Conservation (phyloP, 1,140 invertebrate species). For the Drosophila obscura region DNA sequence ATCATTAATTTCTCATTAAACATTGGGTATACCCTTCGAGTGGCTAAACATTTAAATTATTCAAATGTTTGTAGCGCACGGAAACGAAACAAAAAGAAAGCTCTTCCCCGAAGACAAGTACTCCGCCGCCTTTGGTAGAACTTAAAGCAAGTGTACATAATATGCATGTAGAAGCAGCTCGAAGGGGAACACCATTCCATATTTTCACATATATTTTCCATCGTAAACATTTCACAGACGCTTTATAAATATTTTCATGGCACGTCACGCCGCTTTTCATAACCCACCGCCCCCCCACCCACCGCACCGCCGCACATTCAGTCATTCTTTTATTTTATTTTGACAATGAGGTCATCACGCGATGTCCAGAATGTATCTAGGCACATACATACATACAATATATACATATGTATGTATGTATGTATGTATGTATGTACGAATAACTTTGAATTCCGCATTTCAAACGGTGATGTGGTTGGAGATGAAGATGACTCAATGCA, state of each 20-base stretch:
- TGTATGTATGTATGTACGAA: not conserved
- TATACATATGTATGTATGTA: not conserved
- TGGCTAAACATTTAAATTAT: too few species aligned
- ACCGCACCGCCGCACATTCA: too few species aligned
- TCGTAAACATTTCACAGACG: conserved; percentile 7
- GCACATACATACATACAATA: not conserved
- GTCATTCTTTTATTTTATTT: conserved; percentile 10
- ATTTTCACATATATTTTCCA: conserved; percentile 7
- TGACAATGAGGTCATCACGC: conserved; percentile 47
- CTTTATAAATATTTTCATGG: conserved; percentile 12
- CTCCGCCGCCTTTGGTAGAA: too few species aligned
- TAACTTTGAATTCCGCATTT: conserved; percentile 57
- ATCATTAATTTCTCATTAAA: too few species aligned
- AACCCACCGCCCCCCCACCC: too few species aligned
- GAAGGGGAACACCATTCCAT: not conserved
- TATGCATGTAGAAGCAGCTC: too few species aligned
- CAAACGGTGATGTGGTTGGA: conserved; percentile 12
- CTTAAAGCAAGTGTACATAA: too few species aligned
- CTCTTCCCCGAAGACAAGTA: too few species aligned
- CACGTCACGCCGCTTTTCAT: conserved; percentile 9
- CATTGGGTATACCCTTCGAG: too few species aligned
- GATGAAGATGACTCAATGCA: conserved; percentile 32
- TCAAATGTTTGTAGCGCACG: too few species aligned
- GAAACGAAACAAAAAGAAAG: too few species aligned
- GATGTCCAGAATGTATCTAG: not conserved